Evolutionary conservation across 2,113 vertebrate species (phyloP), one percentile per base, ranked within the genome.

Genomic region (Recurvirostra avosetta): DNA sequence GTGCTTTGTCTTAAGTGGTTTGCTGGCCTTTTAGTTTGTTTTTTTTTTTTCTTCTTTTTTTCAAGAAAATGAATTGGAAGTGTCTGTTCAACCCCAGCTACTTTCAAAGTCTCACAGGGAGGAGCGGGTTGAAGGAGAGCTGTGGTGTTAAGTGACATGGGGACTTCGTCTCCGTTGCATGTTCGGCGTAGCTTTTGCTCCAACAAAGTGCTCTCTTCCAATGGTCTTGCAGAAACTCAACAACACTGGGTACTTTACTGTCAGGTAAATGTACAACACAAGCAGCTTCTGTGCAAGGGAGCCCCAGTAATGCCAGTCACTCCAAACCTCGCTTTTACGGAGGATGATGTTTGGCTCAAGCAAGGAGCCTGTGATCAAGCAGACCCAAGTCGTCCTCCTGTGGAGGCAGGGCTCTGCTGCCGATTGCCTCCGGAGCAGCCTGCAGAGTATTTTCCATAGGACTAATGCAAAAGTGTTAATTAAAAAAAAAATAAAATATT

Each of bases 221-320:
- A 55, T 62, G 52, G n/a, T 65, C 70, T 92, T 79, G 68, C 75
- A 95, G 75, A 71, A 78, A 43, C 34, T 52, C 75, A 70, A 14
- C 19, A 34, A 62, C 49, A 52, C 7, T 11, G 45, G 19, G 19
- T 40, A 29, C 56, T 90, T 90, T 86, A 71, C 65, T 94, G 45
- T 82, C 75, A 65, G 71, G 27, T 32, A 52, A 76, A 74, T n/a
- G 22, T 81, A 36, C 88, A 96, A 84, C 59, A 47, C 25, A 81
- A 86, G 22, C 79, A 52, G 15, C 17, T 78, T 90, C 72, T 84
- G 65, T 92, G 68, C 4, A 19, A 40, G 29, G 36, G 38, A 21
- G 6, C n/a, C 53, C 56, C 62, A 67, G 52, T 58, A 72, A 80
- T 47, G 30, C 52, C 89, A 71, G 41, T 89, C 58, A 77, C 63